These are phyloP conservation scores for Gryllus longicercus DNA, from an alignment of 2,888 invertebrate genomes.

Conservation along the genomic window DNA sequence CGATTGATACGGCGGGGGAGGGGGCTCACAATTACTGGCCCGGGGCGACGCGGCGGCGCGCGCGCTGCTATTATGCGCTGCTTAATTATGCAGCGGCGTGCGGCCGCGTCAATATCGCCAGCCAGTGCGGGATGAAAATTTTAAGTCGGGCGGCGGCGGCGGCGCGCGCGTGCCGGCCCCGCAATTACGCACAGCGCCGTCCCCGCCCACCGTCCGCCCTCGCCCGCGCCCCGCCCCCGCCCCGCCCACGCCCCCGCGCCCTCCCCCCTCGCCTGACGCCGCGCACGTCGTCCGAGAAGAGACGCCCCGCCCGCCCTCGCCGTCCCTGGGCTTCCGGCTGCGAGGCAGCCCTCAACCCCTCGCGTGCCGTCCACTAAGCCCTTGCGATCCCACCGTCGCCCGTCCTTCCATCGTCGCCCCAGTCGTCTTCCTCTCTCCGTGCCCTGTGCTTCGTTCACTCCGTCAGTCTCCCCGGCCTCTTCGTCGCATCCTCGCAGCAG, in stretches of 20 bases:
- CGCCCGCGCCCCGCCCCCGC: background rate
- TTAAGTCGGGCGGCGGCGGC: conserved; percentile 11
- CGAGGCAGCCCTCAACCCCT: too few species aligned
- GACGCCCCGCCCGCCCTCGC: background rate
- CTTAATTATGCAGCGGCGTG: conserved; percentile 17
- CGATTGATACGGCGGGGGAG: conserved; percentile 4
- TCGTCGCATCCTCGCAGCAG: too few species aligned
- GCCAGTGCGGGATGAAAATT: conserved; percentile 9
- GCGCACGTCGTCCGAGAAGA: background rate
- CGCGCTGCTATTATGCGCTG: background rate
- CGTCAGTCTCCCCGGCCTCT: too few species aligned
- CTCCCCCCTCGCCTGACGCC: background rate
- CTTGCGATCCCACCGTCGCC: too few species aligned
- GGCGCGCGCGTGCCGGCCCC: conserved; percentile 1
- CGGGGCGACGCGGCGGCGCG: conserved; percentile 9
- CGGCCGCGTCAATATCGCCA: conserved; percentile 10
- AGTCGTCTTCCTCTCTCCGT: too few species aligned
- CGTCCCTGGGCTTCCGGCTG: too few species aligned
- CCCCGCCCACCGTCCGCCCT: background rate
- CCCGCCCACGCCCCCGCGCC: background rate
- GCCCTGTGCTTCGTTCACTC: too few species aligned
- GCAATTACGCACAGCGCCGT: background rate
- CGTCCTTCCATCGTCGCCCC: too few species aligned
- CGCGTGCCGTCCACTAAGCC: too few species aligned
- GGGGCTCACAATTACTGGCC: conserved; percentile 21